Evolutionary conservation across 2,797 vertebrate genomes (phyloP), one percentile per base, ranked within the genome.

Genomic region (Rhyacichthys aspro): DNA sequence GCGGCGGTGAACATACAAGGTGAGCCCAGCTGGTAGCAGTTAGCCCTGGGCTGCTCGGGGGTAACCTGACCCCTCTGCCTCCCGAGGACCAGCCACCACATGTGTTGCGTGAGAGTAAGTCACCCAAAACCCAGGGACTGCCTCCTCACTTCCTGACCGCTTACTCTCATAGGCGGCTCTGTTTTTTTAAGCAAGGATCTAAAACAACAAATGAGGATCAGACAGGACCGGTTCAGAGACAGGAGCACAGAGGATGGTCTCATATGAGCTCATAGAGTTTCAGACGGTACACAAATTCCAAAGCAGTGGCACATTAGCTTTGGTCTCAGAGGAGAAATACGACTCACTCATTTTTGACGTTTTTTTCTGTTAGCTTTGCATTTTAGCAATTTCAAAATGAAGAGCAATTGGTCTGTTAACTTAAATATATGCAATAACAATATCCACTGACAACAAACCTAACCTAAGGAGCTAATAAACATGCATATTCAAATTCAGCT

Each of bases 1-100:
- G 67, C 68, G 9, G 63, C 43, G 50, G 65, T 63, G 81, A 73
- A 83, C 71, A 62, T 78, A 80, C 81, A 85, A 84, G 80, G 86
- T 82, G 82, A 83, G 70, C 57, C 74, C 91, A 91, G 85, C 86
- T 92, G 91, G 89, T 86, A 86, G 78, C 85, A 85, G 75, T 91
- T 91, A 91, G 79, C 81, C 82, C 82, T 70, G 74, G 83, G 86
- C 86, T 84, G 85, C 85, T 83, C 80, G 36, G 69, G 49, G 74
- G 88, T 87, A 89, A 90, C 76, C 85, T 70, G 86, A 90, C 78
- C 89, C 72, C 70, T 76, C 68, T 67, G 72, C 87, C 74, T 86
- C 88, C 83, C 48, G 17, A 76, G 84, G 83, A 80, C 82, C 81
- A 58, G 83, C 81, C 65, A n/a, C 78, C 86, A 88, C 86, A 89